Base-by-base conservation (phyloP, 2,797 vertebrate genomes). In the Clarias fuscus region DNA sequence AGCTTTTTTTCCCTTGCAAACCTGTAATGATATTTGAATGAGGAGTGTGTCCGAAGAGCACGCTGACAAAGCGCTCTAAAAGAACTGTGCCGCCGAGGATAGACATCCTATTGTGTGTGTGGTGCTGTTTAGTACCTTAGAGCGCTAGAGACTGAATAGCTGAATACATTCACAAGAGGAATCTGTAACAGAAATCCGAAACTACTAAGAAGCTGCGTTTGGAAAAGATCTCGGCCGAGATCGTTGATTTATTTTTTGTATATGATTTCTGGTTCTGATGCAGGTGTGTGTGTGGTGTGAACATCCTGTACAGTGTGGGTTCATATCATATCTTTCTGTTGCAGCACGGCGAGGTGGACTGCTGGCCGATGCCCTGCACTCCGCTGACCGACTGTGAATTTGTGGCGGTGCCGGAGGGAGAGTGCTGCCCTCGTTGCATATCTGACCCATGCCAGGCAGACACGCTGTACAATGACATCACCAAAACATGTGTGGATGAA, bases 311-410 rank as follows among this genome's bases (percentile, higher is more conserved):
- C 22, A 24, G 61, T 64, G 4, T 62, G 61, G 79, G 13, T 77
- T 53, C 76, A 1, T 77, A 11, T 53, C 76, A 1, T 77, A 11
- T 84, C 43, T 88, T 68, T 88, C 62, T 85, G 89, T 86, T 75
- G 70, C 87, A 97, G 97, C 95, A 95, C 90, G 96, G 97, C 0
- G 96, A 97, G 91, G 96, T 97, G 78, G 96, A 97, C 90, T 97
- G 97, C 87, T 97, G 96, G 96, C 96, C 97, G 1, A 91, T 97
- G 91, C 92, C 95, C 0, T 97, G 97, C 88, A 40, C 87, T 0
- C 95, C 95, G 0, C 94, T 96, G 75, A 89, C 92, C 71, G 95
- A 96, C 1, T 97, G 97, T 91, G 96, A 96, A 82, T 97, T 97
- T 92, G 96, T 95, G 0, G 90, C 95, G 48, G 93, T 97, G 18